These are phyloP conservation scores for Chironex yamaguchii DNA, from an alignment of 30 jellyfish, hydroid and myxozoan genomes.

Conservation along the genomic window DNA sequence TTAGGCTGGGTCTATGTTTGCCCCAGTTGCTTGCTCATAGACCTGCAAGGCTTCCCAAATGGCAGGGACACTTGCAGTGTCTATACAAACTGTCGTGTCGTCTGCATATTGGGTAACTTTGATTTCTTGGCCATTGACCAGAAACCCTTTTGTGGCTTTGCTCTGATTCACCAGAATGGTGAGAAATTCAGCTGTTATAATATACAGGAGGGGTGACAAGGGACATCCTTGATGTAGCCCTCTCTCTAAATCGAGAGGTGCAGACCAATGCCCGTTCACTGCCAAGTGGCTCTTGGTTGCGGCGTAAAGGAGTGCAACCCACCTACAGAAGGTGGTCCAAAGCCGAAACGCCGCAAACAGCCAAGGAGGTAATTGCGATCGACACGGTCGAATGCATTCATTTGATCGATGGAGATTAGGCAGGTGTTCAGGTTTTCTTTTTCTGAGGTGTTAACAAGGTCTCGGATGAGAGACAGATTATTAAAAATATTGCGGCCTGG, in stretches of 20 bases:
- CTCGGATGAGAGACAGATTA: not conserved
- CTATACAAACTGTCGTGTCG: conserved; percentile 18
- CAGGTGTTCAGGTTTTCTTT: too few species aligned
- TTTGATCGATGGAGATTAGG: too few species aligned
- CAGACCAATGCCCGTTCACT: not conserved
- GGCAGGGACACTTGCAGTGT: not conserved
- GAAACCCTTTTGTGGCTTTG: conserved; percentile 13
- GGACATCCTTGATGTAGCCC: conserved; percentile 58
- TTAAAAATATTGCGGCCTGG: not conserved
- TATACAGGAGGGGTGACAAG: conserved; percentile 20
- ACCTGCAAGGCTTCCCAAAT: too few species aligned
- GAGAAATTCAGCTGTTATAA: conserved; percentile 10
- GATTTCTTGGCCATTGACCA: not conserved
- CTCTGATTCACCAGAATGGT: not conserved
- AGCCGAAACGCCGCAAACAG: not conserved
- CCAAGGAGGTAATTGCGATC: not conserved
- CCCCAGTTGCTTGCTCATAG: conserved; percentile 53
- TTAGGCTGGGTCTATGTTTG: conserved; percentile 25
- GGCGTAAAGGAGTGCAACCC: not conserved
- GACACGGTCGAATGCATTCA: too few species aligned
- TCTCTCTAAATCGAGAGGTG: not conserved
- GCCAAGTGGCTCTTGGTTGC: not conserved
- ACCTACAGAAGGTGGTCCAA: not conserved
- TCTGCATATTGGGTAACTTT: conserved; percentile 18
- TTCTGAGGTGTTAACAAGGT: too few species aligned